Percentiles rank a stretch among this genome's conserved stretches.
Conservation (phyloP, 2,888 invertebrate genomes). For the Tinea trinotella region DNA sequence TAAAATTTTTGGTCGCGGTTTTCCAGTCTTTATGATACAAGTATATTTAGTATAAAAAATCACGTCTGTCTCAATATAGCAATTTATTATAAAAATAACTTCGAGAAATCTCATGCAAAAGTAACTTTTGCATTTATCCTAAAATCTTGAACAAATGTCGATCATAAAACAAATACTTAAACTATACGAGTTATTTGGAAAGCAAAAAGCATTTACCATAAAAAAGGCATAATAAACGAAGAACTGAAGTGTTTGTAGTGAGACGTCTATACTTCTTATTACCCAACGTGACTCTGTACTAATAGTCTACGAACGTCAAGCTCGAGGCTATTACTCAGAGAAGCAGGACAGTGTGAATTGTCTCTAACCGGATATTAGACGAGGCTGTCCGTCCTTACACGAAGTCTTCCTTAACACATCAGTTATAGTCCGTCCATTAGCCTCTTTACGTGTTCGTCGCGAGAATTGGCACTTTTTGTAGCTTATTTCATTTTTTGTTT, state of each 20-base stretch:
- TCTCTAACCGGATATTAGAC: constrained; percentile 16
- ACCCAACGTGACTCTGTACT: not conserved
- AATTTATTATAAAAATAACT: no score
- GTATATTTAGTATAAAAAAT: no score
- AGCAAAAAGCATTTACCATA: not conserved
- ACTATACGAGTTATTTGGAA: no score
- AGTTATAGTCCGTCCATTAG: constrained; percentile 14
- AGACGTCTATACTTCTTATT: not conserved
- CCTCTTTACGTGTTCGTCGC: constrained; percentile 7
- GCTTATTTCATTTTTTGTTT: not conserved
- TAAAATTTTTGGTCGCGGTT: no score
- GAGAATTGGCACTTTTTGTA: not conserved
- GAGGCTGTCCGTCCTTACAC: constrained; percentile 7
- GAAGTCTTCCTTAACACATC: constrained; percentile 13
- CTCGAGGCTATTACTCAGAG: constrained; percentile 1
- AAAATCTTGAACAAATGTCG: no score
- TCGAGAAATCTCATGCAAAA: no score
- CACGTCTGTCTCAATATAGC: no score
- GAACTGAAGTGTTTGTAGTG: not conserved
- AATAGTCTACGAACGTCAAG: constrained; percentile 1
- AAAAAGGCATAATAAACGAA: not conserved
- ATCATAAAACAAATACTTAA: not conserved
- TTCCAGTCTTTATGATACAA: no score
- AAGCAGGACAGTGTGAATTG: constrained; percentile 12
- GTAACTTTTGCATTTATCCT: no score